Conservation (phyloP, 2,113 vertebrate genomes). For the Danionella cerebrum region DNA sequence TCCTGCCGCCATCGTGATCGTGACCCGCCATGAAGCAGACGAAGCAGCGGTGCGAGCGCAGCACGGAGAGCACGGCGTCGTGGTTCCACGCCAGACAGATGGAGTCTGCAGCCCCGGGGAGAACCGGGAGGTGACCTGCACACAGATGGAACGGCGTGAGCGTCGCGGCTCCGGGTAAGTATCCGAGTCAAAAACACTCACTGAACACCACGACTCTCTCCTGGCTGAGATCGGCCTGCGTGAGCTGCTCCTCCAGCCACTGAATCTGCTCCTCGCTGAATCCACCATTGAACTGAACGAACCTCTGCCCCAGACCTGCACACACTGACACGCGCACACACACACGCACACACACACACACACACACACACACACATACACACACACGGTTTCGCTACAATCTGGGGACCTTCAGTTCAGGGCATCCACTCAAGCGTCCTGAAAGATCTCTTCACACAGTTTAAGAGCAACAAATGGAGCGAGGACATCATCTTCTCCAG, state of each 20-base stretch:
- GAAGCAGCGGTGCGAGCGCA: constrained; percentile 74
- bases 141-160: no score
- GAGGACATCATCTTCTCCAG: no score
- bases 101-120: constrained; percentile 63
- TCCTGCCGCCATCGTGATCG: constrained; percentile 79
- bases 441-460: no score
- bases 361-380: background rate
- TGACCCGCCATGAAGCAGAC: constrained; percentile 85
- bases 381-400: no score
- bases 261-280: constrained; percentile 80
- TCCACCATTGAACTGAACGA: constrained; percentile 86
- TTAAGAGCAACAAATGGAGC: no score
- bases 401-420: no score
- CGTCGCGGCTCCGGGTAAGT: no score
- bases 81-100: constrained; percentile 87
- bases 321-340: constrained; percentile 29
- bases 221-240: constrained; percentile 68
- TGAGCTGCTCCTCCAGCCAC: constrained; percentile 79
- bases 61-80: constrained; percentile 61
- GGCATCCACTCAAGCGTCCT: no score
- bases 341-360: background rate
- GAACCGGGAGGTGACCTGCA: constrained; percentile 83
- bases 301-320: constrained; percentile 46
- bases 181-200: constrained; percentile 65
- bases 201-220: constrained; percentile 80